Conservation (phyloP, 2,113 vertebrate genomes). For the Mesembrinibis cayennensis region DNA sequence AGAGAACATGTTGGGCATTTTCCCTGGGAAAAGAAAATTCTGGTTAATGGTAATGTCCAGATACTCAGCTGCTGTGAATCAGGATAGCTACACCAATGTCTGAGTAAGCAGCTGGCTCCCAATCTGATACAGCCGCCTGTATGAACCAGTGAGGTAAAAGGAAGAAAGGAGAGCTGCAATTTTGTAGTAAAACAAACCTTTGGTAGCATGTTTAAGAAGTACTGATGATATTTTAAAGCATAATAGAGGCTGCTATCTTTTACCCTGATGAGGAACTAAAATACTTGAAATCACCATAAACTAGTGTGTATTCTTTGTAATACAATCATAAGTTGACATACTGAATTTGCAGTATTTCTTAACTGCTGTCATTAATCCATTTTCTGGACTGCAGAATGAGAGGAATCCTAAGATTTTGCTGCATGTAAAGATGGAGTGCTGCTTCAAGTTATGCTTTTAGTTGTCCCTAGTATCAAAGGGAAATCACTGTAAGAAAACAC, state of each 20-base stretch:
- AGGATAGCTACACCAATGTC: neutral
- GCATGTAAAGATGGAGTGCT: neutral
- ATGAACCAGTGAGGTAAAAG: neutral
- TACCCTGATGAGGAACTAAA: neutral
- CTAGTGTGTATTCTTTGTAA: neutral
- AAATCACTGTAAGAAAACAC: neutral
- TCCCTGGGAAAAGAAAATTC: neutral
- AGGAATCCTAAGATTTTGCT: neutral
- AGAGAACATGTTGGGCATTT: neutral
- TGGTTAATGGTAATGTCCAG: neutral
- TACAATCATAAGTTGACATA: neutral
- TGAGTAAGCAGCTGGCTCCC: neutral
- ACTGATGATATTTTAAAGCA: neutral
- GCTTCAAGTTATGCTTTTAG: neutral
- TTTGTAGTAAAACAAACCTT: neutral
- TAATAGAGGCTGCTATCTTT: neutral
- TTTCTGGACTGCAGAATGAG: neutral
- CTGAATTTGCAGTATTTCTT: neutral
- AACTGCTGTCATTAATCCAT: neutral
- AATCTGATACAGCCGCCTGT: neutral
- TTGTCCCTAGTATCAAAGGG: neutral
- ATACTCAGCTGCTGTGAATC: neutral
- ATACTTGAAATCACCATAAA: neutral
- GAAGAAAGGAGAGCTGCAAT: neutral
- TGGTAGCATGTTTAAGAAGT: neutral